phyloP scores from a whole-genome alignment of 2,113 vertebrate species.

The Dendrocopos noguchii region DNA sequence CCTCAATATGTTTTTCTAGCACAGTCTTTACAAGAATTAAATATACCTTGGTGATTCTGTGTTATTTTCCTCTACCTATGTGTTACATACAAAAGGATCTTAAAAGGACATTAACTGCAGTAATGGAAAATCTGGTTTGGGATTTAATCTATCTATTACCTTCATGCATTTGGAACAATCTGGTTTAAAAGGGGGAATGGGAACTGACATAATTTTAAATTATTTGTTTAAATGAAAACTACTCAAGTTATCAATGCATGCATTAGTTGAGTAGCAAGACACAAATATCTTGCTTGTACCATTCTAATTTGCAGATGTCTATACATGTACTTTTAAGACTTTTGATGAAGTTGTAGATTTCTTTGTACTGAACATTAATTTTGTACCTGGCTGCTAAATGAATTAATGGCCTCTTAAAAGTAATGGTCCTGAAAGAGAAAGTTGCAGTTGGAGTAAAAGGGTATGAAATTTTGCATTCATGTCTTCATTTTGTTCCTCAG shows the following conservation, averaged over 20 bases:
- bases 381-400: not conserved
- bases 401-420: not conserved
- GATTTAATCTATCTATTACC: constrained; percentile 17
- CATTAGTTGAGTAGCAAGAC: not conserved
- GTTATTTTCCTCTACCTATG: not conserved
- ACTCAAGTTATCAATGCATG: not conserved
- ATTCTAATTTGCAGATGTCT: not conserved
- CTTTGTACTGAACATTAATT: not conserved
- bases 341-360: not conserved
- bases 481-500: not conserved
- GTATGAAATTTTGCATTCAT: not conserved
- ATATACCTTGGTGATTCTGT: not conserved
- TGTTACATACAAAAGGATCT: not conserved
- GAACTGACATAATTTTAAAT: constrained; percentile 7
- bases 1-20: no score
- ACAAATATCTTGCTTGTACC: not conserved
- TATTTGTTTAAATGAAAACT: constrained; percentile 17
- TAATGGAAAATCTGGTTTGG: constrained; percentile 40
- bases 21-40: no score
- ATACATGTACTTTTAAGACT: not conserved
- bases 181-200: not conserved
- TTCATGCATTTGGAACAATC: not conserved
- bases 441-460: not conserved
- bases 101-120: not conserved
- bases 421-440: not conserved